Evolutionary conservation across 2,888 invertebrate species (phyloP).

Genomic region (Pollenia amentaria): DNA sequence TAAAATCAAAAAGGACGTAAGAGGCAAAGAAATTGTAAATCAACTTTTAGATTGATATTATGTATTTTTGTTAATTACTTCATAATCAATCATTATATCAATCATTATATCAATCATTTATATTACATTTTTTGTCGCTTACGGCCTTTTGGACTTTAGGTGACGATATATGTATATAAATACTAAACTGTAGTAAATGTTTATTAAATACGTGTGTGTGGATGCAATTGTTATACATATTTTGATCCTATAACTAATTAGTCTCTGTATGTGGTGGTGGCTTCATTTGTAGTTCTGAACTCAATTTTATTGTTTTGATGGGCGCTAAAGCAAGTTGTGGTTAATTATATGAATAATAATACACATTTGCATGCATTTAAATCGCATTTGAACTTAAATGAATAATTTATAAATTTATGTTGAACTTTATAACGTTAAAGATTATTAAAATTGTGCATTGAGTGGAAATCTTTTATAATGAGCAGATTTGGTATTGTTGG

Average conservation of each 20-base stretch:
- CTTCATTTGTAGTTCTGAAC: constrained; percentile 24
- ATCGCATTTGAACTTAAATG: neutral
- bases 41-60: too few species aligned
- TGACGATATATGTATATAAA: too few species aligned
- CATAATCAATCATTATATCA: too few species aligned
- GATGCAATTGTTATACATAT: neutral
- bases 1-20: too few species aligned
- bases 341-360: constrained; percentile 49
- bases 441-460: neutral
- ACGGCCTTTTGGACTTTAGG: too few species aligned
- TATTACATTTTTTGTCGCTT: too few species aligned
- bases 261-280: constrained; percentile 8
- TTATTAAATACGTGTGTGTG: neutral
- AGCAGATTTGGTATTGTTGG: neutral
- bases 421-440: neutral
- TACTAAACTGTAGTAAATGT: too few species aligned
- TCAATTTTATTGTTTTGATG: constrained; percentile 27
- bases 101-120: too few species aligned
- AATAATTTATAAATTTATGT: constrained; percentile 19
- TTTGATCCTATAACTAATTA: constrained; percentile 38
- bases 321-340: constrained; percentile 38
- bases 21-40: too few species aligned
- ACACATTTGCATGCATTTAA: constrained; percentile 5
- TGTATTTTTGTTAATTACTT: too few species aligned
- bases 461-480: neutral